Conservation (phyloP, 35 echinoderm and acorn worm species). For the Eucidaris tribuloides region DNA sequence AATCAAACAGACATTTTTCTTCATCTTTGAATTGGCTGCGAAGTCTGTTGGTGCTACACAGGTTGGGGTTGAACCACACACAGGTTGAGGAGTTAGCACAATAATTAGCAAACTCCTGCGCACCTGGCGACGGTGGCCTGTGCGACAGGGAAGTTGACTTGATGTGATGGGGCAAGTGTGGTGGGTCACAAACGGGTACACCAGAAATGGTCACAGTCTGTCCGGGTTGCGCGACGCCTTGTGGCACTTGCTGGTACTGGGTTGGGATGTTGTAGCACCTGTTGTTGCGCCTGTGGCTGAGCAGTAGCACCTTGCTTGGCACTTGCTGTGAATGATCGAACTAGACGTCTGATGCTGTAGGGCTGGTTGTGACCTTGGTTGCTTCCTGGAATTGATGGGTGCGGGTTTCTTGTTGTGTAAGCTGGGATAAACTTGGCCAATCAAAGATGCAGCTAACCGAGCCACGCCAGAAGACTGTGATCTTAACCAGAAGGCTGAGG, state of each 20-base stretch:
- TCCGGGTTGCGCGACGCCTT: not conserved
- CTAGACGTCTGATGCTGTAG: conserved; percentile 17
- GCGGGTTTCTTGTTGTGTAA: conserved; percentile 14
- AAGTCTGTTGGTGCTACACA: conserved; percentile 6
- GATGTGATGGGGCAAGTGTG: conserved; percentile 2
- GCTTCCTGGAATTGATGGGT: conserved; percentile 2
- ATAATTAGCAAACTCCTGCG: not conserved
- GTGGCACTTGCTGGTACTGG: conserved; percentile 9
- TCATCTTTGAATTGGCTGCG: not conserved
- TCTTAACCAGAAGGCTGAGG: conserved; percentile 6
- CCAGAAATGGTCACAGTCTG: not conserved
- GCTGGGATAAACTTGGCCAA: conserved; percentile 3
- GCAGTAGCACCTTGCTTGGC: conserved; percentile 16
- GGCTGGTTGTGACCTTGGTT: conserved; percentile 4
- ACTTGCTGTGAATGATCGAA: not conserved
- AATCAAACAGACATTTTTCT: not conserved
- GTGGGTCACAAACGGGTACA: not conserved
- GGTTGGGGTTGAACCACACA: no score
- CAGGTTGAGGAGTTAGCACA: not conserved
- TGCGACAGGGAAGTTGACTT: not conserved
- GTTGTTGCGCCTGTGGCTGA: not conserved
- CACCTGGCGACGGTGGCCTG: not conserved
- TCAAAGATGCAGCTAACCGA: conserved; percentile 20
- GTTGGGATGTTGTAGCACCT: not conserved
- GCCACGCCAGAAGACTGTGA: not conserved